Percentiles rank a stretch among this genome's conserved stretches.
These are phyloP conservation scores for Drosophila mercatorum DNA, from an alignment of 2,888 invertebrate species.

Conservation along the genomic window DNA sequence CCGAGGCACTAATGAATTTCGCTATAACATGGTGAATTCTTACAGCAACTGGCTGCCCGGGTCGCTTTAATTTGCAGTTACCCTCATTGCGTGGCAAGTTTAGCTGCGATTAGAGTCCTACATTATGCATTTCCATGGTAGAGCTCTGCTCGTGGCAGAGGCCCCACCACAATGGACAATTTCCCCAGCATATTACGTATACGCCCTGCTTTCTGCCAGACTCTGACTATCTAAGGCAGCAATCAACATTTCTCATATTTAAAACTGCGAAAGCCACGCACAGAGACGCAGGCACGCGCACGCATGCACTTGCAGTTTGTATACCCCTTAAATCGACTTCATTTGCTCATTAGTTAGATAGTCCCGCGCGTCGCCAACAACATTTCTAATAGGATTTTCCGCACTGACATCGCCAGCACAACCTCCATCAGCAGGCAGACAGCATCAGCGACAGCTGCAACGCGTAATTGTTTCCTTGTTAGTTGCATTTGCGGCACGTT, in stretches of 20 bases:
- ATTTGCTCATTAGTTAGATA: constrained; percentile 78
- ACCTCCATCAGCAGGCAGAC: background rate
- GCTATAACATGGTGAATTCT: too few relatives aligned
- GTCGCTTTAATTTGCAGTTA: constrained; percentile 30
- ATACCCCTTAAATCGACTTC: constrained; percentile 79
- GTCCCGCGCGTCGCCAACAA: constrained; percentile 60
- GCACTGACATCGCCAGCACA: constrained; percentile 31
- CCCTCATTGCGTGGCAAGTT: constrained; percentile 52
- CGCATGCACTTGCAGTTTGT: background rate
- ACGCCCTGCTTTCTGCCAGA: constrained; percentile 30
- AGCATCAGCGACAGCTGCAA: constrained; percentile 58
- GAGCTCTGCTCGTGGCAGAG: constrained; percentile 13
- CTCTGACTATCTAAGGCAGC: constrained; percentile 40
- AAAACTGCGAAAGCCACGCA: constrained; percentile 50
- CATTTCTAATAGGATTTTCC: constrained; percentile 75
- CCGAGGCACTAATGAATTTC: constrained; percentile 5
- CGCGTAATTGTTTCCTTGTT: constrained; percentile 81
- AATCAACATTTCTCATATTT: constrained; percentile 70
- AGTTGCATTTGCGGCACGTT: constrained; percentile 74
- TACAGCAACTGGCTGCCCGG: background rate
- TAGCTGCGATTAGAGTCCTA: constrained; percentile 45
- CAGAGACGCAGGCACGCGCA: constrained; percentile 1
- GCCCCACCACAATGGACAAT: constrained; percentile 42
- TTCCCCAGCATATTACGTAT: constrained; percentile 51
- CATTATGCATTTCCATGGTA: constrained; percentile 45